These are phyloP conservation scores for Pinna nobilis DNA, from an alignment of 1,140 invertebrate genomes.

Conservation along the genomic window DNA sequence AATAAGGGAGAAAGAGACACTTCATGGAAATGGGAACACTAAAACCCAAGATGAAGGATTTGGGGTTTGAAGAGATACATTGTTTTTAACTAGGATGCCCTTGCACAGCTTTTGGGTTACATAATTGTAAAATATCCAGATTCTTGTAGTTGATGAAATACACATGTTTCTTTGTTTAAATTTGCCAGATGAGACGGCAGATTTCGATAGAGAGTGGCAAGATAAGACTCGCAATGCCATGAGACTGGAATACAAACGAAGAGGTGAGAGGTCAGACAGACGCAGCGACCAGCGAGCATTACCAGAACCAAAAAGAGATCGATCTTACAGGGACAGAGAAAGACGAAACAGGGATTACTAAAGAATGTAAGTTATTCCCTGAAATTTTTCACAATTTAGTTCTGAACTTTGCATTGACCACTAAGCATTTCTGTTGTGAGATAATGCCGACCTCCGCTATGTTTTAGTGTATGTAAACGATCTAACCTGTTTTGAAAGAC, in stretches of 20 bases:
- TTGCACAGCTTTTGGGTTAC: neutral
- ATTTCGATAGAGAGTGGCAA: constrained; percentile 53
- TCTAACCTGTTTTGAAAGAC: too few species aligned
- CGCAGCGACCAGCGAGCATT: too few species aligned
- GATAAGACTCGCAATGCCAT: constrained; percentile 35
- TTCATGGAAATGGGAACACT: neutral
- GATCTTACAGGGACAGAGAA: constrained; percentile 34
- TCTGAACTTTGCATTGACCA: too few species aligned
- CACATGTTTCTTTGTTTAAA: neutral
- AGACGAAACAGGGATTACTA: constrained; percentile 1
- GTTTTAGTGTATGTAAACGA: too few species aligned
- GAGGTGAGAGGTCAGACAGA: constrained; percentile 43
- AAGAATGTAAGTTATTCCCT: neutral
- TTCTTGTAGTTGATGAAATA: neutral
- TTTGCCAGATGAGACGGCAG: constrained; percentile 46
- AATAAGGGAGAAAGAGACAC: neutral
- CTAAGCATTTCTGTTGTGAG: too few species aligned
- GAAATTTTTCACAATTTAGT: too few species aligned
- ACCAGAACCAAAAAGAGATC: neutral
- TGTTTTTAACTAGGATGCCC: neutral
- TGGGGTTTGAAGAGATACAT: neutral
- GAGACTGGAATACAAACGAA: constrained; percentile 24
- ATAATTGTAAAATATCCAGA: neutral
- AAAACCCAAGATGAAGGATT: neutral
- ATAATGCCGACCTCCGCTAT: too few species aligned